A percentile compares a stretch with the other conserved stretches of the same genome.
phyloP scores from a whole-genome alignment of 1,140 invertebrate genomes.

The Drosophila arawakana region DNA sequence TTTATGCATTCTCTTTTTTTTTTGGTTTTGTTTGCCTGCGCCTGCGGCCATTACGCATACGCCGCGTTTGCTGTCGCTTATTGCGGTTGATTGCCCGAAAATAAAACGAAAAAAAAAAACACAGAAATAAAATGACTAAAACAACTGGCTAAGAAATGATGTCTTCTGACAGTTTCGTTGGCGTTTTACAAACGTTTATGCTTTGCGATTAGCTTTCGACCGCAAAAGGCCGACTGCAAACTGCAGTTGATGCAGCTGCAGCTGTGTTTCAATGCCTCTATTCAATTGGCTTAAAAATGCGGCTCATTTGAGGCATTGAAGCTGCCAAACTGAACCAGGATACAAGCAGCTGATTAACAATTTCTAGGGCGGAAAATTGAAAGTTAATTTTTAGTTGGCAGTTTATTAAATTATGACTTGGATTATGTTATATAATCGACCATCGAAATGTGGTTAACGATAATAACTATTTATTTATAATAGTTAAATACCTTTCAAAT shows the following conservation, averaged over 20 bases:
- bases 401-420: no score
- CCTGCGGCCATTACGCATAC: conserved; percentile 65
- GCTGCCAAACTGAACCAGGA: conserved; percentile 17
- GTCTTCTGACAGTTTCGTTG: conserved; percentile 66
- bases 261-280: conserved; percentile 31
- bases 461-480: no score
- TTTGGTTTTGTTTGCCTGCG: not conserved
- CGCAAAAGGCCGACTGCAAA: not conserved
- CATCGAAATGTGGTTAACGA: no score
- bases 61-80: conserved; percentile 32
- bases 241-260: conserved; percentile 21
- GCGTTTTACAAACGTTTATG: conserved; percentile 56
- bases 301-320: conserved; percentile 26
- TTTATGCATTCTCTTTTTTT: conserved; percentile 62
- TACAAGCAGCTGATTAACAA: conserved; percentile 1
- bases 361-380: not conserved
- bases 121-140: conserved; percentile 6
- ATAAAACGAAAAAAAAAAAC: conserved; percentile 8
- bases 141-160: conserved; percentile 47
- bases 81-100: conserved; percentile 22
- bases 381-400: no score
- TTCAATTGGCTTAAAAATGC: conserved; percentile 54
- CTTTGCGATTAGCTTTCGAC: not conserved
- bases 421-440: no score
- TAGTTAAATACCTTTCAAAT: no score